These are phyloP conservation scores for Ornithoptera alexandrae DNA, from an alignment of 2,888 invertebrate genomes.

Conservation along the genomic window DNA sequence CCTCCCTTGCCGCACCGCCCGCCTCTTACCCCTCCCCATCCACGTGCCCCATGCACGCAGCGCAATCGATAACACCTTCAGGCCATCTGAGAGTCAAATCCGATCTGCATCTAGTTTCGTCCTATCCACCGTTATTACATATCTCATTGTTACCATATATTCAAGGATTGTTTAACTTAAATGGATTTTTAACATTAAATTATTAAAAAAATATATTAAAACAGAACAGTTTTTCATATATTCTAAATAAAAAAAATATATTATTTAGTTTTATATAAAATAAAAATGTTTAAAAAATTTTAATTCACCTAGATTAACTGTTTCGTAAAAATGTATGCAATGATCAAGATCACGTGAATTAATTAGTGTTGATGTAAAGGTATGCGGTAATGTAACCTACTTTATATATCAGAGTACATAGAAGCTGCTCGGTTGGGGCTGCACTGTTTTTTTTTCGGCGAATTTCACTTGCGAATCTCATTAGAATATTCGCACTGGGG, in stretches of 20 bases:
- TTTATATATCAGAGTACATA: constrained; percentile 18
- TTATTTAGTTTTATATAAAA: neutral
- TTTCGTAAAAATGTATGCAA: neutral
- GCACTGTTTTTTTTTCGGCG: constrained; percentile 26
- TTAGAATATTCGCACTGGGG: constrained; percentile 43
- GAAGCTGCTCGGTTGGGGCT: constrained; percentile 14
- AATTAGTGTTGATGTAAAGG: constrained; percentile 13
- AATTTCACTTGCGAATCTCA: constrained; percentile 38
- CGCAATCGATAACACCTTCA: constrained; percentile 61
- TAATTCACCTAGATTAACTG: neutral
- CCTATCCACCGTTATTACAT: neutral
- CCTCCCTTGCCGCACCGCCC: constrained; percentile 37
- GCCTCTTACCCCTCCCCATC: constrained; percentile 49
- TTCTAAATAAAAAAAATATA: no score
- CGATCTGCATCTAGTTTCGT: constrained; percentile 35
- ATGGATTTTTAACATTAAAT: no score
- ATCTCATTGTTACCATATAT: neutral
- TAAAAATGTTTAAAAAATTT: neutral
- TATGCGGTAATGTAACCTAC: constrained; percentile 25
- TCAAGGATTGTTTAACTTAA: no score
- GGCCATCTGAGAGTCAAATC: constrained; percentile 41
- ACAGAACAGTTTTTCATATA: no score
- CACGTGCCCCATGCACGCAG: constrained; percentile 40
- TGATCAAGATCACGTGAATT: neutral
- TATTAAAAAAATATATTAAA: no score